Evolutionary conservation across 2,888 invertebrate genomes (phyloP).

Genomic region (Aphidius colemani): DNA sequence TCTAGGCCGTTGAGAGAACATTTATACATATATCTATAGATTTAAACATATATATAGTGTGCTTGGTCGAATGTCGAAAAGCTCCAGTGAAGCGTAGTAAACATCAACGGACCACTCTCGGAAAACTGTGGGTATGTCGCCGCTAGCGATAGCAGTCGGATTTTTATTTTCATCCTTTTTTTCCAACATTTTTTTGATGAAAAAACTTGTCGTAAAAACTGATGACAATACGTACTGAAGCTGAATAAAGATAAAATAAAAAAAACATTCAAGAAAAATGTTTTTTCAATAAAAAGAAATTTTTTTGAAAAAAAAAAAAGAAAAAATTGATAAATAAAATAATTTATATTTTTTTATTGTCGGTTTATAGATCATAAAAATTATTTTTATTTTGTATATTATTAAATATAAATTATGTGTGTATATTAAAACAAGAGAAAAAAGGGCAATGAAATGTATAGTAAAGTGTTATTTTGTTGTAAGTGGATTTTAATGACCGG

Average conservation of each 20-base stretch:
- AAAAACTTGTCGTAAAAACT: too few species aligned
- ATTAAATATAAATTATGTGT: too few species aligned
- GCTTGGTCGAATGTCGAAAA: conserved; percentile 25
- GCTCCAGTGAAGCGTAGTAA: conserved; percentile 26
- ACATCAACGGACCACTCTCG: conserved; percentile 23
- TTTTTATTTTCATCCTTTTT: conserved; percentile 4
- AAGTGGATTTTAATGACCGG: conserved; percentile 21
- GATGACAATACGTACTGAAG: too few species aligned
- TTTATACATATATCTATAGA: conserved; percentile 8
- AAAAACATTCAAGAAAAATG: too few species aligned
- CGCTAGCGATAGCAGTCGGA: conserved; percentile 17
- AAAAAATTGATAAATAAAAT: too few species aligned
- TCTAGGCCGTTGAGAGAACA: not conserved
- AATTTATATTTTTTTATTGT: too few species aligned
- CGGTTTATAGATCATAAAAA: too few species aligned
- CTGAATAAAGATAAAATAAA: not conserved
- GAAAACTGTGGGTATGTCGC: conserved; percentile 30
- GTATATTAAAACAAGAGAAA: too few species aligned
- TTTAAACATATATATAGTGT: conserved; percentile 24
- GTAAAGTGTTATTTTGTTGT: conserved; percentile 11
- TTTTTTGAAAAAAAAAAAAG: not conserved
- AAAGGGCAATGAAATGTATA: too few species aligned
- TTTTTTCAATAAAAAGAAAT: not conserved
- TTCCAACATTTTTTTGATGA: not conserved
- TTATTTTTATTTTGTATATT: too few species aligned